Percentiles rank a stretch among this genome's conserved stretches.
phyloP scores from a whole-genome alignment of 2,888 invertebrate species.

The Phengaris arion region DNA sequence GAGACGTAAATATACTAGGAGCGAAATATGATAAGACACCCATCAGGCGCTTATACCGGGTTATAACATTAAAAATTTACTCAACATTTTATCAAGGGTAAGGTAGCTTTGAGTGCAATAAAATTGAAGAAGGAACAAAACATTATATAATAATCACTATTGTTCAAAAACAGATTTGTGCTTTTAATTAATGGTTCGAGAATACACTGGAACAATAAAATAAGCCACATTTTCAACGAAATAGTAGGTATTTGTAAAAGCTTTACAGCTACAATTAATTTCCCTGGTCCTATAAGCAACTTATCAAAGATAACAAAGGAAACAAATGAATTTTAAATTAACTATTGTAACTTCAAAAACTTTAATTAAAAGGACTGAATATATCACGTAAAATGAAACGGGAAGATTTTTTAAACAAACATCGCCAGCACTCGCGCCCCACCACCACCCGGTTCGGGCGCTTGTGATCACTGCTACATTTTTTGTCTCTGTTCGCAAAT shows the following conservation, averaged over 20 bases:
- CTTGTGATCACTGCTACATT: conserved; percentile 36
- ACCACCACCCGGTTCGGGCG: conserved; percentile 32
- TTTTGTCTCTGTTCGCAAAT: conserved; percentile 43
- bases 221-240: neutral
- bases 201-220: neutral
- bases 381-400: conserved; percentile 23
- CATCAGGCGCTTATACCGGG: conserved; percentile 22
- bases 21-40: conserved; percentile 28
- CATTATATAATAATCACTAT: neutral
- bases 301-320: neutral
- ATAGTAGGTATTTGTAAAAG: neutral
- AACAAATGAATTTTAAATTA: neutral
- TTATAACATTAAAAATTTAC: conserved; percentile 29
- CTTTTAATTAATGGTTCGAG: neutral
- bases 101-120: neutral
- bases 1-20: conserved; percentile 1
- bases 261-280: neutral
- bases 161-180: neutral
- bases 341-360: neutral
- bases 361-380: conserved; percentile 21
- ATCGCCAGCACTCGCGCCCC: conserved; percentile 30
- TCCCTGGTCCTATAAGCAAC: neutral
- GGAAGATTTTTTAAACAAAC: conserved; percentile 22
- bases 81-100: neutral
- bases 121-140: neutral